Evolutionary conservation across 2,888 invertebrate species (phyloP).

Genomic region (Mythimna vitellina): DNA sequence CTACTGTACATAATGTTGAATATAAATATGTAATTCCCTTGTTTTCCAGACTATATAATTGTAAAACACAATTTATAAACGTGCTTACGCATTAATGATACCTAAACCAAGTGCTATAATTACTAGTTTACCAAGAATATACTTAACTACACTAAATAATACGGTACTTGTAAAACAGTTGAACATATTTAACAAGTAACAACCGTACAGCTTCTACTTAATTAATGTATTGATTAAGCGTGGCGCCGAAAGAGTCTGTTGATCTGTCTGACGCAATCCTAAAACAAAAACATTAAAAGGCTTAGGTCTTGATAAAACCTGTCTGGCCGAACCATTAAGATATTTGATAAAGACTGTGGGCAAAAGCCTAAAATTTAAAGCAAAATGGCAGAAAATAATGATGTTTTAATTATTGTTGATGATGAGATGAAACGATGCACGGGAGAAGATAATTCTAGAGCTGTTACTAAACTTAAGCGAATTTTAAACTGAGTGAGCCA

Average conservation of each 20-base stretch:
- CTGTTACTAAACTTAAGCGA: constrained; percentile 25
- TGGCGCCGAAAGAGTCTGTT: constrained; percentile 32
- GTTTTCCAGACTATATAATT: background rate
- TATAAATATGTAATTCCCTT: background rate
- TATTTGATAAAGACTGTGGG: constrained; percentile 16
- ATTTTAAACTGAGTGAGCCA: constrained; percentile 33
- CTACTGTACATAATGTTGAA: background rate
- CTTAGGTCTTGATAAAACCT: constrained; percentile 31
- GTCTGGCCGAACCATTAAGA: constrained; percentile 21
- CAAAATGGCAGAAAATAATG: constrained; percentile 17
- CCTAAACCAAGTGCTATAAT: background rate
- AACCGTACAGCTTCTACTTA: constrained; percentile 25
- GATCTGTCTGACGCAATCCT: constrained; percentile 47
- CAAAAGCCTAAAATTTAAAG: constrained; percentile 19
- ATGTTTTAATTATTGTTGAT: constrained; percentile 21
- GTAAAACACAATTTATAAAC: background rate
- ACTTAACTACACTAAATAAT: background rate
- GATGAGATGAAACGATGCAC: constrained; percentile 3
- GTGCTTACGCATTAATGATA: background rate
- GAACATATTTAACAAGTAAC: constrained; percentile 10
- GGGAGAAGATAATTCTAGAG: background rate
- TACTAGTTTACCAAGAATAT: background rate
- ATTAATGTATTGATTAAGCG: constrained; percentile 16
- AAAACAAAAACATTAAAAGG: constrained; percentile 41
- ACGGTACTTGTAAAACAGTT: constrained; percentile 18